Evolutionary conservation across 2,888 invertebrate species (phyloP), one percentile per base, ranked within the genome.

Genomic region (Alcis repandata): DNA sequence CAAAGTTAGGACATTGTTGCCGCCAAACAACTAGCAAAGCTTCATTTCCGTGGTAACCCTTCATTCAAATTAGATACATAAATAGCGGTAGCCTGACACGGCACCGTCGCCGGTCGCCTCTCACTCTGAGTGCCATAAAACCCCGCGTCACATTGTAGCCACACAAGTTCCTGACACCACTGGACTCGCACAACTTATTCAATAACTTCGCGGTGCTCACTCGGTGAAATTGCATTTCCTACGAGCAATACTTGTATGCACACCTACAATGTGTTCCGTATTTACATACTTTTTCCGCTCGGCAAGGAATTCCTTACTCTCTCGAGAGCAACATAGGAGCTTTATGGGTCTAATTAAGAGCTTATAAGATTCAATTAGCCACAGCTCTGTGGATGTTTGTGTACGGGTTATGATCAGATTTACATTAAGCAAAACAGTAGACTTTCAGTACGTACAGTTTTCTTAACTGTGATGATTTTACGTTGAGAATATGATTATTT

Each of bases 281-380:
- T 68, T 62, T 64, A 59, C 68, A 64, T 64, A 64, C 45, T 38
- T 56, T 36, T 36, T 11, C 15, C 58, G 32, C 13, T 17, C 33
- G 54, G 60, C 58, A 59, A 67, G 67, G 69, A 63, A 71, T 79
- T 78, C 79, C 72, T 73, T 74, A 72, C 74, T 70, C 75, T 77
- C 74, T 63, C 66, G 73, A 78, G 79, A 72, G 75, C 74, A 76
- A 77, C 78, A 79, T 74, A 76, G 74, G 68, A 71, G 74, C 75
- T 77, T 80, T 80, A 82, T 74, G 75, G 62, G 69, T 69, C 71
- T 80, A 79, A 80, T 80, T 79, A 80, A 73, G 74, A 76, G 75
- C 76, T 79, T 77, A 81, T 78, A 77, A 79, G 76, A 77, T 78
- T 78, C 76, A 82, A 80, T 80, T 80, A 78, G 77, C 70, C 67